Evolutionary conservation across 2,113 vertebrate species (phyloP).

Genomic region (Theropithecus gelada): DNA sequence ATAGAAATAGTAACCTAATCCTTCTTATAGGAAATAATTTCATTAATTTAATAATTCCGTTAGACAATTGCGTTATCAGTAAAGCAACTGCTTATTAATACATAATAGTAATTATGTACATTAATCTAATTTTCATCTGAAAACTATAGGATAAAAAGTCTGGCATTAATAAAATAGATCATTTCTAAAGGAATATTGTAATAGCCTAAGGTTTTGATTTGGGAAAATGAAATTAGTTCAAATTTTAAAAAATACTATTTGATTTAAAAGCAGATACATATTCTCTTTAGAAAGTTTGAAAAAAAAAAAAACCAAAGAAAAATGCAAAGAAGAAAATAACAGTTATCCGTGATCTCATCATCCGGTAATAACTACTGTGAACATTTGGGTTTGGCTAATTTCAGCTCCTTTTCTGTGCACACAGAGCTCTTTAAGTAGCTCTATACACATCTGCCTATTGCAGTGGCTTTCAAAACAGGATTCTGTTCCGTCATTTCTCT

Average conservation of each 20-base stretch:
- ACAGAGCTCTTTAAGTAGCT: neutral
- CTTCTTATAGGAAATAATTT: neutral
- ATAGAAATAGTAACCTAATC: neutral
- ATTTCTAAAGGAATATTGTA: neutral
- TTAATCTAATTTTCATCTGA: neutral
- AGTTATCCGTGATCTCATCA: neutral
- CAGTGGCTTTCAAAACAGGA: neutral
- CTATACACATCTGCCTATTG: too few species aligned
- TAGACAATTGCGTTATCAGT: neutral
- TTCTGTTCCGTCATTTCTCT: neutral
- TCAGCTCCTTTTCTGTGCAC: neutral
- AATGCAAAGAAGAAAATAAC: neutral
- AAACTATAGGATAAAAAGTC: neutral
- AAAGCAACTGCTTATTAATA: neutral
- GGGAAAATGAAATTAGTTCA: neutral
- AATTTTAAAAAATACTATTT: neutral
- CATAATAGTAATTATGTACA: neutral
- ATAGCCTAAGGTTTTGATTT: neutral
- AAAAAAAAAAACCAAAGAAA: neutral
- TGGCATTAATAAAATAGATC: neutral
- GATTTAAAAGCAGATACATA: neutral
- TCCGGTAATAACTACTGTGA: neutral
- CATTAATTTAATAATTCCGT: neutral
- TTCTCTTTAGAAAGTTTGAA: neutral
- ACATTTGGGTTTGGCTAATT: neutral